Evolutionary conservation across 2,888 invertebrate genomes (phyloP).

Genomic region (Augiades crinisus): DNA sequence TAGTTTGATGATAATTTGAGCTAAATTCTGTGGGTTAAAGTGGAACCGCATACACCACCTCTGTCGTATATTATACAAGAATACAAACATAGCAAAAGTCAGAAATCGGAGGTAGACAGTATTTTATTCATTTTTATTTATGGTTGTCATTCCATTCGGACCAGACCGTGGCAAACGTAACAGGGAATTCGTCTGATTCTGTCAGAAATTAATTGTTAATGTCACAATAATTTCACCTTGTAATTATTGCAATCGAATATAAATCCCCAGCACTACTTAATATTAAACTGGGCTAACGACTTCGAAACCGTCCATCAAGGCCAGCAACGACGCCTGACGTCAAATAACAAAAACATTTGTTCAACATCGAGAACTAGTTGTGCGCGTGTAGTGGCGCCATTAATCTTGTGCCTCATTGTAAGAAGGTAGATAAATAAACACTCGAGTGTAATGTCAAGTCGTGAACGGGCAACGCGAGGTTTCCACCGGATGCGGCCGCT

Average conservation of each 20-base stretch:
- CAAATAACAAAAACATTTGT: constrained; percentile 28
- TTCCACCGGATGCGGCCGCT: constrained; percentile 62
- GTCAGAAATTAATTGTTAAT: background rate
- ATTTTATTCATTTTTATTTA: background rate
- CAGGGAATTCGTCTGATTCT: background rate
- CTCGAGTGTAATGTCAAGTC: constrained; percentile 41
- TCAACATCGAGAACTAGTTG: constrained; percentile 28
- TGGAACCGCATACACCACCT: no score
- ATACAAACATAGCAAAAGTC: no score
- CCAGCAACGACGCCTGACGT: constrained; percentile 14
- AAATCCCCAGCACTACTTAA: constrained; percentile 16
- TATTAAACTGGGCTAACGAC: constrained; percentile 22
- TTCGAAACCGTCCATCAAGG: constrained; percentile 23
- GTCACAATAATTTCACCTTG: constrained; percentile 17
- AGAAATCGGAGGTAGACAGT: no score
- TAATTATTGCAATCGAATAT: constrained; percentile 18
- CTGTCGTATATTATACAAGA: no score
- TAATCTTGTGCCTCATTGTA: constrained; percentile 45
- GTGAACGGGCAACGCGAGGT: constrained; percentile 47
- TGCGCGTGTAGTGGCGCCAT: constrained; percentile 38
- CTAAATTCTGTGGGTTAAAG: no score
- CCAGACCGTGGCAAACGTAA: no score
- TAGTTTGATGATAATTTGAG: no score
- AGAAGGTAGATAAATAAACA: constrained; percentile 57
- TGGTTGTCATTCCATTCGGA: no score